Evolutionary conservation across 1,140 invertebrate species (phyloP).

Genomic region (Campodea augens): DNA sequence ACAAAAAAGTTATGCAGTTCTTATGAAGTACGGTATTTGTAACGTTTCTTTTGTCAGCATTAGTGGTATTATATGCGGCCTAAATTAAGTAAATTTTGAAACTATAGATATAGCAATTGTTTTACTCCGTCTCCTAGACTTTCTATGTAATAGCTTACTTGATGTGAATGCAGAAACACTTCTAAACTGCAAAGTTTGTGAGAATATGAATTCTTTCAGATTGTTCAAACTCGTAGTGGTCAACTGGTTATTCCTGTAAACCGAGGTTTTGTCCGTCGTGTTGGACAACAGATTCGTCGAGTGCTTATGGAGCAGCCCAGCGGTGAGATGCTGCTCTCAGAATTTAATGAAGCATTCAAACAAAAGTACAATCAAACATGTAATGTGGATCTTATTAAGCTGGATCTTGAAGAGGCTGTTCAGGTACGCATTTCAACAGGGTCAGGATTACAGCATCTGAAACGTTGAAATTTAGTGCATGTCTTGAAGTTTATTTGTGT

Average conservation of each 20-base stretch:
- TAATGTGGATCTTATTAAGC: conserved; percentile 26
- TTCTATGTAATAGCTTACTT: no score
- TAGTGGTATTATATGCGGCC: no score
- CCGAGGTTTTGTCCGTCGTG: conserved; percentile 23
- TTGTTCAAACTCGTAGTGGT: conserved; percentile 15
- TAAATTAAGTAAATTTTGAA: no score
- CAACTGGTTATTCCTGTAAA: conserved; percentile 24
- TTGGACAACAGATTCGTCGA: conserved; percentile 31
- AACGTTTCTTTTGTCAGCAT: no score
- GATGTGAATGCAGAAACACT: no score
- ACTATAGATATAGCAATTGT: no score
- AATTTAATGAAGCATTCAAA: conserved; percentile 28
- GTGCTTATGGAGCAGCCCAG: conserved; percentile 34
- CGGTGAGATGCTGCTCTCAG: conserved; percentile 26
- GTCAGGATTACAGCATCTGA: no score
- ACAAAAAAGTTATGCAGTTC: no score
- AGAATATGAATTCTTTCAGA: conserved; percentile 11
- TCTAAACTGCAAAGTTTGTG: conserved; percentile 12
- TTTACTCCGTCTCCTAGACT: no score
- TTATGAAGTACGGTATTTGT: no score
- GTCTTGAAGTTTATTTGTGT: no score
- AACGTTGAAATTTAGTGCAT: no score
- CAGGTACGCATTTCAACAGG: conserved; percentile 23
- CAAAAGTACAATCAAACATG: conserved; percentile 27
- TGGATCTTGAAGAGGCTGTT: conserved; percentile 29